Base-by-base conservation (phyloP, 2,113 vertebrate genomes). In the Neopipo cinnamomea region DNA sequence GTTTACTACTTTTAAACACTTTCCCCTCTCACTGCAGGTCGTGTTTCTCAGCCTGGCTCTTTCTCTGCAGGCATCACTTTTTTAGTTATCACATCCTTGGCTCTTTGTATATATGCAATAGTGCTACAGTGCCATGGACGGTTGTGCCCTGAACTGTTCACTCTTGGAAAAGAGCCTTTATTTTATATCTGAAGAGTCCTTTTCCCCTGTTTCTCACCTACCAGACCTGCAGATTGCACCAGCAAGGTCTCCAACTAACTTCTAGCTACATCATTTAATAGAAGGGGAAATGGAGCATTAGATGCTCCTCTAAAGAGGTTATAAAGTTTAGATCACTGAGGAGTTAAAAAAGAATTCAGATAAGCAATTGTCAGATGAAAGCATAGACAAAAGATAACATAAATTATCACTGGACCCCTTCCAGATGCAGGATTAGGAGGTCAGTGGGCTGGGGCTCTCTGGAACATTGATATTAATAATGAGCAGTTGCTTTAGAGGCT, bases 41-140 rank as follows among this genome's bases (percentile, higher is more conserved):
- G 10, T 14, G 7, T 70, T 22, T 37, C 77, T 75, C 41, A 79
- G 52, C 56, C 89, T 71, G 65, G 10, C 30, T 78, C 37, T 91
- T 62, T 72, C 58, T 73, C 80, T 77, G 22, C 37, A 55, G 42
- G 30, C 42, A 44, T 11, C 25, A 47, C 20, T 58, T 87, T 59
- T 87, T 92, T 7, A 39, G 25, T 67, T 72, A n/a, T 31, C 2
- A 0, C 71, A 33, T 65, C 75, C 44, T 92, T 72, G 47, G 3
- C 52, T 85, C 44, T 39, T 35, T 33, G 2, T 67, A 12, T 23
- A 2, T 5, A 5, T 14, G 6, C 39, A 39, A 68, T 10, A 72
- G 28, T 18, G 20, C 47, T 78, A n/a, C 0, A 0, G n/a, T 78
- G 85, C 39, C 56, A 6, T 12, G 33, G 39, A 20, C 14, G 35